Percentiles rank a stretch among this genome's conserved stretches.
phyloP scores from a whole-genome alignment of 2,888 invertebrate species.

The Smittia aterrima region DNA sequence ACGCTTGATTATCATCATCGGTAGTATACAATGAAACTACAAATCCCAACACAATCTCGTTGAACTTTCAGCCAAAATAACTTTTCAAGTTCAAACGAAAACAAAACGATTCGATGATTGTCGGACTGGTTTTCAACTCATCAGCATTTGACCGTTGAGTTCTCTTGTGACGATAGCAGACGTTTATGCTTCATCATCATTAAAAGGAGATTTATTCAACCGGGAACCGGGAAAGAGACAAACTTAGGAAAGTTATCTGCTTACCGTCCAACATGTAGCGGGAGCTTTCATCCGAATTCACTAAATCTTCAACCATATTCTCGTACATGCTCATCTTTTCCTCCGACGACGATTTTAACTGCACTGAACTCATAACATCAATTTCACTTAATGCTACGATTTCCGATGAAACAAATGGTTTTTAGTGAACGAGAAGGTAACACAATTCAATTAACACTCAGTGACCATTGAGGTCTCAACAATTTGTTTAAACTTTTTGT shows the following conservation, averaged over 20 bases:
- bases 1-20: too few relatives aligned
- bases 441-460: background rate
- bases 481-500: background rate
- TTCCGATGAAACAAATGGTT: background rate
- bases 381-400: background rate
- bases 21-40: too few relatives aligned
- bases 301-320: conserved; percentile 30
- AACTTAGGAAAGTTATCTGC: background rate
- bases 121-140: too few relatives aligned
- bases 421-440: background rate
- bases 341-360: conserved; percentile 24
- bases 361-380: conserved; percentile 25
- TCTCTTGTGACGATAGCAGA: background rate
- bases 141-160: too few relatives aligned
- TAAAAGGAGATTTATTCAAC: conserved; percentile 5
- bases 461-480: background rate
- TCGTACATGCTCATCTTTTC: conserved; percentile 39
- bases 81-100: too few relatives aligned
- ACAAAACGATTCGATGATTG: too few relatives aligned
- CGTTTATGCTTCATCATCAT: conserved; percentile 2
- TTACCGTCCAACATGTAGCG: conserved; percentile 39
- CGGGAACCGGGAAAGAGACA: too few relatives aligned
- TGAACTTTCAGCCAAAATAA: too few relatives aligned
- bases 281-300: conserved; percentile 20
- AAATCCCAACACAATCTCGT: too few relatives aligned